These are phyloP conservation scores for Tyria jacobaeae DNA, from an alignment of 2,888 invertebrate genomes.

Conservation along the genomic window DNA sequence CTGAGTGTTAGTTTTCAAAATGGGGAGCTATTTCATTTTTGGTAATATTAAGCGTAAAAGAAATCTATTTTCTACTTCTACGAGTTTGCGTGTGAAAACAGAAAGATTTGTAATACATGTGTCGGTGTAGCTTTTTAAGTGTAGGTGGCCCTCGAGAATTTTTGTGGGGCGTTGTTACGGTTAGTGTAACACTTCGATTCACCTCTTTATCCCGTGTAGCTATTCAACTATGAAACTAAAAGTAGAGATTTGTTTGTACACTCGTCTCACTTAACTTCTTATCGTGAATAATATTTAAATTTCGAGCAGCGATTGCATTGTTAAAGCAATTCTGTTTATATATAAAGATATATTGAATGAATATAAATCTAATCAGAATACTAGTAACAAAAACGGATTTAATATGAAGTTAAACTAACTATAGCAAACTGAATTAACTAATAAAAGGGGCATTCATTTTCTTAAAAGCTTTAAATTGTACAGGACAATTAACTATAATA, in stretches of 20 bases:
- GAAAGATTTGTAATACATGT: neutral
- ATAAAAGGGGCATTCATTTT: too few relatives aligned
- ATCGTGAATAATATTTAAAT: neutral
- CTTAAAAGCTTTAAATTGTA: too few relatives aligned
- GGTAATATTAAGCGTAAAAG: neutral
- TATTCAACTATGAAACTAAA: neutral
- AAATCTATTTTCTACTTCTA: neutral
- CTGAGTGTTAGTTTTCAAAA: neutral
- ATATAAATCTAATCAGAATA: too few relatives aligned
- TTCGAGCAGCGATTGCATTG: neutral
- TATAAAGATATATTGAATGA: too few relatives aligned
- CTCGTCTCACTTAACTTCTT: neutral
- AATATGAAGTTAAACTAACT: too few relatives aligned
- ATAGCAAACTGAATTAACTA: too few relatives aligned
- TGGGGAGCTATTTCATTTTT: too few relatives aligned
- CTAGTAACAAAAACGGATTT: too few relatives aligned
- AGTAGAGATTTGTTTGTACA: neutral
- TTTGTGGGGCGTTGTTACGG: neutral
- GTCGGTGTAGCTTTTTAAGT: neutral
- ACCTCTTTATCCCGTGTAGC: neutral
- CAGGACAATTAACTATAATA: too few relatives aligned
- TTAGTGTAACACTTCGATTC: slow-evolving; percentile 4
- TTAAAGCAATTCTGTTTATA: too few relatives aligned
- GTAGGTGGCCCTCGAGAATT: neutral
- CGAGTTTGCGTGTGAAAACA: neutral